Evolutionary conservation across 1,140 invertebrate species (phyloP), one percentile per base, ranked within the genome.

Genomic region (Augochlora pura): DNA sequence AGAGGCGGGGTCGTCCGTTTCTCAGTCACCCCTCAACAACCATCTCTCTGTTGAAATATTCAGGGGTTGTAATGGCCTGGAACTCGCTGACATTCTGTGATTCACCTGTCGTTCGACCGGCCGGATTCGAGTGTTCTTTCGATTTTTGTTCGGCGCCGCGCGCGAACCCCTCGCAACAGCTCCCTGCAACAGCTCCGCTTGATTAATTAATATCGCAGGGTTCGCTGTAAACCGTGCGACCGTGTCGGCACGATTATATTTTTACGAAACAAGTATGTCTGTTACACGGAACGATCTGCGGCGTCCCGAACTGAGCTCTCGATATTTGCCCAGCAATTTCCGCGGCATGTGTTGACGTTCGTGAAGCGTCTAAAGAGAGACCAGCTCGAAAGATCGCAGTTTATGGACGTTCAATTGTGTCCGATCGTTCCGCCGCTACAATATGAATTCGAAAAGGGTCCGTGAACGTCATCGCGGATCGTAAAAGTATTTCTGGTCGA

Each of bases 1-100:
- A 90, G 88, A 90, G 80, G 63, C 85, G 80, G 84, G 74, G 80
- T 88, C 85, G 83, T 84, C 77, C 84, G 82, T 83, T 84, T 78
- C 82, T 87, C 81, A 80, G 81, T 89, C 75, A 83, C 76, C 71
- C 78, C 62, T 60, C 83, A 63, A 76, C 79, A 82, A 74, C 70
- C 81, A 77, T 66, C 49, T 77, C 75, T 25, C 42, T 63, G 71
- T 74, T 86, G 86, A 88, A 88, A 88, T 88, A 88, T 88, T 88
- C 88, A 88, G 75, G 75, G 76, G 77, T 83, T 77, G 87, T 88
- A 88, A 88, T 88, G 87, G 87, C 75, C 75, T 84, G 87, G 63
- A 86, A 86, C 86, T 86, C 82, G 72, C 65, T 68, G 82, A 63
- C 62, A 72, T 82, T 81, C 86, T 81, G 81, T 80, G 78, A 86